Evolutionary conservation across 2,888 invertebrate species (phyloP), one percentile per base, ranked within the genome.

Genomic region (Polydrusus cervinus): DNA sequence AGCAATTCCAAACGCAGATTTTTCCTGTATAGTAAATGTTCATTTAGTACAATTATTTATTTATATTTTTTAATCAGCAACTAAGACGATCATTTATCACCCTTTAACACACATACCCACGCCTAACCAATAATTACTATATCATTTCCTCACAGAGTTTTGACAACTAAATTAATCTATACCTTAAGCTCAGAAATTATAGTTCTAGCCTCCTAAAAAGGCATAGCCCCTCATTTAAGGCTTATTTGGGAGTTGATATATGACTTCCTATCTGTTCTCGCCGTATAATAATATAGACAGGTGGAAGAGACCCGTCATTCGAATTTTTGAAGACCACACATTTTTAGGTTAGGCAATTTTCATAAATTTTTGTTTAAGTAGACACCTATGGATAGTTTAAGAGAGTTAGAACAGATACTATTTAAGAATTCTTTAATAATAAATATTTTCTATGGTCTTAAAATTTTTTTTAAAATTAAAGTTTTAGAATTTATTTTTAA

Each of bases 161-260:
- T 70, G 74, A 74, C 74, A 70, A 69, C 65, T 65, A 70, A 74
- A 74, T 74, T 70, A 74, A 74, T 74, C 65, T 70, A 40, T 68
- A 25, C 38, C 64, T 47, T 14, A 20, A 57, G 45, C 34, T 34
- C 20, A 13, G 66, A 57, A 70, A 70, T 70, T 47, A 74, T 64
- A 65, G 64, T 74, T 47, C 13, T 34, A 43, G 53, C 55, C 45
- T 60, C 64, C 34, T 1, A 9, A 34, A 34, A 7, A 10, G 43
- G n/a, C 47, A 20, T 18, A 74, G 66, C 30, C 66, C 74, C 65
- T 74, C 51, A 74, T 70, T 74, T 74, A 40, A 65, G 57, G 70
- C 74, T 69, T 57, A 74, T 74, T 74, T 70, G 43, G 18, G 25
- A 65, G 47, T 66, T 74, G 74, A 74, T 74, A 74, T 74, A 74